phyloP scores from a whole-genome alignment of 2,888 invertebrate genomes.

The Laothoe populi region DNA sequence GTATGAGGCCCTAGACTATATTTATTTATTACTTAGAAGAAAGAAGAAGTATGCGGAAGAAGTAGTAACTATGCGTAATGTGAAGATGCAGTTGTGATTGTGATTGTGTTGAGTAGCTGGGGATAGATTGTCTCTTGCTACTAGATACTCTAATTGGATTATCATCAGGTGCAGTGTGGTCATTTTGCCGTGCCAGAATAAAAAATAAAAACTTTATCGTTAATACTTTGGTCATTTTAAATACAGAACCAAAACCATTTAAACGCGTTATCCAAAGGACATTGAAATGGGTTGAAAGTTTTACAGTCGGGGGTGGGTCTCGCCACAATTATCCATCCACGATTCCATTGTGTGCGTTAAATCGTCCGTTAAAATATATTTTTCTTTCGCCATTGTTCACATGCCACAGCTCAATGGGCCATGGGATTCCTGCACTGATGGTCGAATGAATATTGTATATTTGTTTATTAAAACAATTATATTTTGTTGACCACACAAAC shows the following conservation, averaged over 20 bases:
- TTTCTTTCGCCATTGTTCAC: slow-evolving; percentile 18
- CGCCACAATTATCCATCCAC: slow-evolving; percentile 30
- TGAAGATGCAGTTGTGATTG: too few species aligned
- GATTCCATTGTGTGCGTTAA: slow-evolving; percentile 11
- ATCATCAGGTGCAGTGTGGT: too few species aligned
- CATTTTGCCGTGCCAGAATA: too few species aligned
- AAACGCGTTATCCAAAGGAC: slow-evolving; percentile 13
- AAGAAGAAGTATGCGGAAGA: too few species aligned
- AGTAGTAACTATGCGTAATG: too few species aligned
- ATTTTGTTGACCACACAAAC: too few species aligned
- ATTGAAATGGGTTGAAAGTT: slow-evolving; percentile 25
- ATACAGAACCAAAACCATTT: not conserved
- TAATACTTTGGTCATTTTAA: not conserved
- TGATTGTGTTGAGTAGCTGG: too few species aligned
- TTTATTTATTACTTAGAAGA: too few species aligned
- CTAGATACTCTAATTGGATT: too few species aligned
- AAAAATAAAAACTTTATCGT: not conserved
- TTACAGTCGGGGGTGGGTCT: slow-evolving; percentile 25
- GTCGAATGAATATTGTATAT: not conserved
- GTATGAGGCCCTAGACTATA: too few species aligned
- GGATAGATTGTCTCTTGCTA: too few species aligned
- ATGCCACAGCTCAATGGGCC: not conserved
- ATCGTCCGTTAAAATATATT: slow-evolving; percentile 11
- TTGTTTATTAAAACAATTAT: not conserved
- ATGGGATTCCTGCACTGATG: not conserved